Evolutionary conservation across 2,113 vertebrate genomes (phyloP).

Genomic region (Grallaria varia): DNA sequence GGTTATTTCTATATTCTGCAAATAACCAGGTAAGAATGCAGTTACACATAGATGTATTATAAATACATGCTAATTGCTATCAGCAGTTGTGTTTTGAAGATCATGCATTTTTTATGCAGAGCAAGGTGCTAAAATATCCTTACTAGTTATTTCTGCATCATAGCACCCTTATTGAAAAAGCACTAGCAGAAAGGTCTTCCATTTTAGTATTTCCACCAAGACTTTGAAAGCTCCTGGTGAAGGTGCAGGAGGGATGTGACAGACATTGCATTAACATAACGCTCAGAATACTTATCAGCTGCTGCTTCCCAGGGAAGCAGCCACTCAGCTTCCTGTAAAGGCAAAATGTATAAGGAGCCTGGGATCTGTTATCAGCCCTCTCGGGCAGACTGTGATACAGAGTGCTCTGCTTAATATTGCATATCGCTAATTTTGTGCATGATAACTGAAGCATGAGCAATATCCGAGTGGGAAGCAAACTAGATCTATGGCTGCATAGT

Average conservation of each 20-base stretch:
- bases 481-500: conserved; percentile 44
- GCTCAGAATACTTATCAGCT: background rate
- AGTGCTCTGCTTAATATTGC: conserved; percentile 47
- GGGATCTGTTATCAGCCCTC: conserved; percentile 21
- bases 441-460: conserved; percentile 56
- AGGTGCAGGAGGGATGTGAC: conserved; percentile 31
- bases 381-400: background rate
- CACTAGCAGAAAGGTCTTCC: background rate
- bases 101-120: background rate
- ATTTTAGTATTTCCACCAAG: background rate
- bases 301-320: conserved; percentile 22
- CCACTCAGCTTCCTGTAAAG: background rate
- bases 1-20: background rate
- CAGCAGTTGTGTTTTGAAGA: background rate
- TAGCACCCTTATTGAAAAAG: background rate
- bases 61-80: conserved; percentile 28
- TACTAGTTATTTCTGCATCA: background rate
- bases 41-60: background rate
- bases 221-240: background rate
- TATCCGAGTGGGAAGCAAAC: conserved; percentile 17
- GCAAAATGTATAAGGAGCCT: background rate
- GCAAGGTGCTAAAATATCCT: conserved; percentile 12
- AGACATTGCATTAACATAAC: conserved; percentile 30
- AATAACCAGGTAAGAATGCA: conserved; percentile 14
- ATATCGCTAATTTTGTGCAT: conserved; percentile 51